Conservation (phyloP, 2,113 vertebrate species). For the Bungarus multicinctus region DNA sequence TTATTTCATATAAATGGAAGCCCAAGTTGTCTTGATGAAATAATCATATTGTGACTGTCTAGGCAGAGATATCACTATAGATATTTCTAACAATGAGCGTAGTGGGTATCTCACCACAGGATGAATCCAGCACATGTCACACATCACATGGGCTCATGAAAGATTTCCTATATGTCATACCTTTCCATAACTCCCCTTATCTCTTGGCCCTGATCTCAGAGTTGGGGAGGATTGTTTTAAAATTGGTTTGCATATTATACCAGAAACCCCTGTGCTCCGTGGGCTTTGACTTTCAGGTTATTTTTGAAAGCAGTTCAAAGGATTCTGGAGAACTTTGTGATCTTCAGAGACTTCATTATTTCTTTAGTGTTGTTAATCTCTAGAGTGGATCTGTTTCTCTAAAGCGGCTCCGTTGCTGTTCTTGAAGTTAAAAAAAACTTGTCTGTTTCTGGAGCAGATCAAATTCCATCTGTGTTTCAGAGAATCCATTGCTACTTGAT, state of each 20-base stretch:
- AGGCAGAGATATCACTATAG: too few relatives aligned
- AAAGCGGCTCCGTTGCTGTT: neutral
- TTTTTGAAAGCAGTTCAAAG: neutral
- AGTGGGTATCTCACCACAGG: neutral
- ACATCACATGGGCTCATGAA: neutral
- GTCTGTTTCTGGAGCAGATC: neutral
- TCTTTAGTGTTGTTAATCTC: neutral
- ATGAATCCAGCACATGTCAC: neutral
- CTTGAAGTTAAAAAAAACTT: neutral
- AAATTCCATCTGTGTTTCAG: neutral
- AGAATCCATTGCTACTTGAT: neutral
- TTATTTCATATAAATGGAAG: neutral
- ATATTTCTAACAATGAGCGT: neutral
- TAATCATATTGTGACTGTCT: neutral
- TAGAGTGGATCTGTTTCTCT: neutral
- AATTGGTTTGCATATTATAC: neutral
- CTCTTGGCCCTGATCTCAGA: neutral
- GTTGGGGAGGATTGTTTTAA: neutral
- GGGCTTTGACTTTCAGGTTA: neutral
- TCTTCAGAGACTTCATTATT: neutral
- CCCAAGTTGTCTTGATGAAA: neutral
- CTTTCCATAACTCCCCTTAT: neutral
- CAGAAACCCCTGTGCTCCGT: neutral
- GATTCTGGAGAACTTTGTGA: neutral
- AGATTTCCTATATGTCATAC: neutral